Percentiles rank a stretch among this genome's conserved stretches.
phyloP scores from a whole-genome alignment of 2,888 invertebrate species.

The Agrypnus murinus region DNA sequence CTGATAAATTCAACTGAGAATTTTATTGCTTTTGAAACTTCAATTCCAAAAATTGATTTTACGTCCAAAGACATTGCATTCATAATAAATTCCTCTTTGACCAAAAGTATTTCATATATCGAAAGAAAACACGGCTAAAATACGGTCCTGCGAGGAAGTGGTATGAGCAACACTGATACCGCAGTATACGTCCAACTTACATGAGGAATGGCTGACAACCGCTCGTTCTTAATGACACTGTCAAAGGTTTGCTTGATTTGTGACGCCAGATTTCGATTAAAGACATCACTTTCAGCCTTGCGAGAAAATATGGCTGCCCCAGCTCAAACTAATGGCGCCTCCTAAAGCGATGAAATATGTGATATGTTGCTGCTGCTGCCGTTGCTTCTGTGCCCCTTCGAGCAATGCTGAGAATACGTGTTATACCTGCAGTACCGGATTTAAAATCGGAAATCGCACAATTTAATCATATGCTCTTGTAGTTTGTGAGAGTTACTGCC shows the following conservation, averaged over 20 bases:
- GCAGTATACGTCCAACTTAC: slow-evolving; percentile 54
- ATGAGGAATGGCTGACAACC: slow-evolving; percentile 70
- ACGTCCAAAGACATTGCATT: no score
- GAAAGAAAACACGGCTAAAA: not conserved
- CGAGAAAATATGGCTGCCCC: slow-evolving; percentile 68
- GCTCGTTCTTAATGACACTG: slow-evolving; percentile 71
- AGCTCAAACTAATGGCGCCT: slow-evolving; percentile 57
- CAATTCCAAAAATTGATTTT: no score
- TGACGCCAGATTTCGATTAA: slow-evolving; percentile 71
- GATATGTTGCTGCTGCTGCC: slow-evolving; percentile 51
- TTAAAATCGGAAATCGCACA: no score
- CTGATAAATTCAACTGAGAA: no score
- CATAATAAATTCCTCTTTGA: no score
- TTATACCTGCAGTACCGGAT: not conserved
- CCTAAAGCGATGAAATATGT: slow-evolving; percentile 54
- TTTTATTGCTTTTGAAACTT: no score
- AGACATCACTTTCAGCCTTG: slow-evolving; percentile 71
- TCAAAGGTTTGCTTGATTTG: slow-evolving; percentile 71
- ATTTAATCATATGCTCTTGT: no score
- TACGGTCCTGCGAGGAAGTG: slow-evolving; percentile 43
- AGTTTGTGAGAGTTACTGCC: no score
- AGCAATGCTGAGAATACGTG: slow-evolving; percentile 23
- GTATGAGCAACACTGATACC: slow-evolving; percentile 46
- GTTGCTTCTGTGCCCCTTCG: slow-evolving; percentile 32
- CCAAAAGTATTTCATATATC: no score